A percentile compares a stretch with the other conserved stretches of the same genome.
Conservation (phyloP, 2,888 invertebrate genomes). For the Diarsia rubi region DNA sequence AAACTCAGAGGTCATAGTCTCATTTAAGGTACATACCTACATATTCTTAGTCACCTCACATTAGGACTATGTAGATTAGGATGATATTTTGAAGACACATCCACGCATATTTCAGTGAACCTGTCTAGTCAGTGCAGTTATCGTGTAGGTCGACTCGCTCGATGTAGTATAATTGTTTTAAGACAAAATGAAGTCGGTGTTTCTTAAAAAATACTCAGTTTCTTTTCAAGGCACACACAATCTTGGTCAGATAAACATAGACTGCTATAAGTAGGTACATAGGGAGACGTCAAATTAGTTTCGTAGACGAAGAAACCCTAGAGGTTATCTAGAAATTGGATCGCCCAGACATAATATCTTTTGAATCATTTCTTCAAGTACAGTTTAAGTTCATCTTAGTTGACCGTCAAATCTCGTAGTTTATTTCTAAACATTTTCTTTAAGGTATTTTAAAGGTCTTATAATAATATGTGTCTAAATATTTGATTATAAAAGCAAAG, state of each 20-base stretch:
- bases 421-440: not conserved
- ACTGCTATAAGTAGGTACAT: not conserved
- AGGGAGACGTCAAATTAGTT: not conserved
- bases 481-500: not conserved
- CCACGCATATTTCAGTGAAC: too few relatives aligned
- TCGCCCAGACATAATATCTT: not conserved
- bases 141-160: too few relatives aligned
- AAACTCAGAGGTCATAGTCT: too few relatives aligned
- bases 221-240: not conserved
- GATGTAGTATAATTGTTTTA: too few relatives aligned
- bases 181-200: not conserved
- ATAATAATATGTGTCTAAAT: not conserved
- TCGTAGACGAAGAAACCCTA: slow-evolving; percentile 15
- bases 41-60: too few relatives aligned
- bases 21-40: too few relatives aligned
- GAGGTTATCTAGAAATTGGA: slow-evolving; percentile 6
- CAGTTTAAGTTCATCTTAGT: not conserved
- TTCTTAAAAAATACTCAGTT: not conserved
- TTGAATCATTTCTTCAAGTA: slow-evolving; percentile 8
- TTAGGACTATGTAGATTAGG: too few relatives aligned
- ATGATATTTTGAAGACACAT: too few relatives aligned
- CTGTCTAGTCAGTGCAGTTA: too few relatives aligned
- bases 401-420: not conserved
- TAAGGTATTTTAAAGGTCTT: not conserved
- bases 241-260: not conserved